Evolutionary conservation across 2,888 invertebrate species (phyloP).

Genomic region (Tachina lurida): DNA sequence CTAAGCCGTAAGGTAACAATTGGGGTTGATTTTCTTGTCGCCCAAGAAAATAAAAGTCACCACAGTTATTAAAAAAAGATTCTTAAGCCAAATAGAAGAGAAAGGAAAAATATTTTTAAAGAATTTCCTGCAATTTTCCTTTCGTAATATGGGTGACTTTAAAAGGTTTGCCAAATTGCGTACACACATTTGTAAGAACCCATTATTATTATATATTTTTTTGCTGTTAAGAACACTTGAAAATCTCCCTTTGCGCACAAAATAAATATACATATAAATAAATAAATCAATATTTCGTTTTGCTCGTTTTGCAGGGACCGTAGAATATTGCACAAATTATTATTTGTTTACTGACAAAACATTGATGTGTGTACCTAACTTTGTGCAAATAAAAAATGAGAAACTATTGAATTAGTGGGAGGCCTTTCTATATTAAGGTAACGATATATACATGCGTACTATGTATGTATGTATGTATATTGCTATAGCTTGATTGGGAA

Average conservation of each 20-base stretch:
- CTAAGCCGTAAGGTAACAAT: conserved; percentile 2
- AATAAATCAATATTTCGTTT: conserved; percentile 54
- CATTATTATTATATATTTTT: neutral
- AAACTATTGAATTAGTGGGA: neutral
- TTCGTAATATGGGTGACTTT: neutral
- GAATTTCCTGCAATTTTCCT: neutral
- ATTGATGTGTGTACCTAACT: conserved; percentile 3
- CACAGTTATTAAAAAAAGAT: conserved; percentile 21
- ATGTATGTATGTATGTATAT: too few species aligned
- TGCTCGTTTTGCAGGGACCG: conserved; percentile 3
- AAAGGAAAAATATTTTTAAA: conserved; percentile 6
- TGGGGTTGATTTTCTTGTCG: conserved; percentile 35
- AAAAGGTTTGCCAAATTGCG: neutral
- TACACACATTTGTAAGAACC: neutral
- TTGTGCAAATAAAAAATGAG: conserved; percentile 18
- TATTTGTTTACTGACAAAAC: conserved; percentile 25
- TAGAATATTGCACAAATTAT: conserved; percentile 30
- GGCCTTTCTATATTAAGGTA: neutral
- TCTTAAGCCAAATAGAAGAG: neutral
- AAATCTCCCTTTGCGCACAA: neutral
- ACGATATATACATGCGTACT: too few species aligned
- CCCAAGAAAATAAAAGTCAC: conserved; percentile 22
- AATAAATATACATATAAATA: neutral
- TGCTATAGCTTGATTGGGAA: too few species aligned
- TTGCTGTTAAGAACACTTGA: neutral